phyloP scores from a whole-genome alignment of 2,888 invertebrate species.

The Dicyrtomina minuta region DNA sequence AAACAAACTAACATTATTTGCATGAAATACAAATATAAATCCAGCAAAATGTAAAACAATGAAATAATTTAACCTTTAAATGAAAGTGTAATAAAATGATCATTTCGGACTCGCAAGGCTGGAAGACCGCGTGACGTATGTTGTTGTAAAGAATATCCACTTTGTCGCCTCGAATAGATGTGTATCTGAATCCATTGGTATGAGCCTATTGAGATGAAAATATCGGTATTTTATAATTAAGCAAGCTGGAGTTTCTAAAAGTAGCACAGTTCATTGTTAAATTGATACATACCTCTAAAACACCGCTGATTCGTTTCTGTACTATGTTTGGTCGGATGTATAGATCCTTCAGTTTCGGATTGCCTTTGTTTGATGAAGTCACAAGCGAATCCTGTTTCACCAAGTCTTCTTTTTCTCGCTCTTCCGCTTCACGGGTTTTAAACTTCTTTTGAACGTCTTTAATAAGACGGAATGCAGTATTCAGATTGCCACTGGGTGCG shows the following conservation, averaged over 20 bases:
- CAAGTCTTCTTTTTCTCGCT: slow-evolving; percentile 96
- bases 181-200: slow-evolving; percentile 93
- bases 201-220: slow-evolving; percentile 81
- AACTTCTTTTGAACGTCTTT: slow-evolving; percentile 99
- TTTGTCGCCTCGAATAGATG: slow-evolving; percentile 98
- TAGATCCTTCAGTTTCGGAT: slow-evolving; percentile 94
- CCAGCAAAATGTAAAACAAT: background rate
- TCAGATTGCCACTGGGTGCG: slow-evolving; percentile 92
- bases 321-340: slow-evolving; percentile 99
- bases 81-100: slow-evolving; percentile 98
- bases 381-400: slow-evolving; percentile 97
- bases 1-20: no score
- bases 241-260: no score
- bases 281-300: slow-evolving; percentile 37
- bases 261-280: no score
- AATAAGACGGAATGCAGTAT: slow-evolving; percentile 94
- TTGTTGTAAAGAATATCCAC: slow-evolving; percentile 99
- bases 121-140: slow-evolving; percentile 98
- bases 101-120: slow-evolving; percentile 99
- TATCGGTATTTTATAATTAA: no score
- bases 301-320: slow-evolving; percentile 86
- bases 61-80: slow-evolving; percentile 67
- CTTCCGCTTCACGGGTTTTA: slow-evolving; percentile 97
- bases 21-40: background rate
- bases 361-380: slow-evolving; percentile 91